A percentile compares a stretch with the other conserved stretches of the same genome.
phyloP scores from a whole-genome alignment of 2,888 invertebrate genomes.

The Tenthredo livida region DNA sequence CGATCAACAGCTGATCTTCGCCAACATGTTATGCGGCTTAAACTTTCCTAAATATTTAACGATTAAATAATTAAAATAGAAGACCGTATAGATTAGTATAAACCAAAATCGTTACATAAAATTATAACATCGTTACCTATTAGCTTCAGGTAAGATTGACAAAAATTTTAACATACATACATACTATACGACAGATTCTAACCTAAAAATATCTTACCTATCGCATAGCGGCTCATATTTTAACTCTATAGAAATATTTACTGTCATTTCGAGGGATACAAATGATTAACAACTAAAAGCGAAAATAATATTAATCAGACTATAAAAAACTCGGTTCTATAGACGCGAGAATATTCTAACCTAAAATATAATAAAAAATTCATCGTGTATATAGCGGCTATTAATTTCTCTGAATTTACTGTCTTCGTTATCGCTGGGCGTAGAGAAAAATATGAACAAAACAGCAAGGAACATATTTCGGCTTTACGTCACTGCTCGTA shows the following conservation, averaged over 20 bases:
- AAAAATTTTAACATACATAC: neutral
- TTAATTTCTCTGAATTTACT: neutral
- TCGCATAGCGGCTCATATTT: neutral
- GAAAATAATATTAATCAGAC: neutral
- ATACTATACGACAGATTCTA: neutral
- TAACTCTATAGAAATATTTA: neutral
- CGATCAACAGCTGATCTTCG: neutral
- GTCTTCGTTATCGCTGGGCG: neutral
- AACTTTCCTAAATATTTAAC: neutral
- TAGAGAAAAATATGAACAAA: slow-evolving; percentile 40
- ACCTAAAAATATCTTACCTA: neutral
- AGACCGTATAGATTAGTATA: neutral
- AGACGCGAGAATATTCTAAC: neutral
- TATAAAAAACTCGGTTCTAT: neutral
- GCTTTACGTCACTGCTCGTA: slow-evolving; percentile 8
- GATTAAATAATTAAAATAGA: neutral
- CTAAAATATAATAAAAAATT: neutral
- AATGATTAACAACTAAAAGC: neutral
- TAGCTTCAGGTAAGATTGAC: neutral
- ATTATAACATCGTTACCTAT: neutral
- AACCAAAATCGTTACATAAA: neutral
- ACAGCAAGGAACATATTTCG: slow-evolving; percentile 13
- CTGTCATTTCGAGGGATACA: neutral
- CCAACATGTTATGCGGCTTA: neutral
- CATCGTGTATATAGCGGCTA: neutral